Conservation (phyloP, 2,113 vertebrate genomes). For the Neopipo cinnamomea region DNA sequence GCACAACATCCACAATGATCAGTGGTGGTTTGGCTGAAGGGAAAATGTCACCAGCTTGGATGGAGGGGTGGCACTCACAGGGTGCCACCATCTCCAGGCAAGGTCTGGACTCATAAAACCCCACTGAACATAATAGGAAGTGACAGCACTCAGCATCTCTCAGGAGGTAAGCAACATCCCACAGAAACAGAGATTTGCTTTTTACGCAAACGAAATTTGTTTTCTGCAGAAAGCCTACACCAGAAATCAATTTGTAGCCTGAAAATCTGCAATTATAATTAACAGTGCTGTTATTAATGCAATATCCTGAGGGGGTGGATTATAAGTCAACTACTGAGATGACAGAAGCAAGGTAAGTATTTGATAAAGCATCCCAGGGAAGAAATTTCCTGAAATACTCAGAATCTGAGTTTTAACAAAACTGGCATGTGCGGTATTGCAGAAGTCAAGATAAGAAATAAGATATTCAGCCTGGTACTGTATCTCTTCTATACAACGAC, state of each 20-base stretch:
- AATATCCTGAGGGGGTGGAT: neutral
- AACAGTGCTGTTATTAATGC: neutral
- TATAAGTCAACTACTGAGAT: neutral
- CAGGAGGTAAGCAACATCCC: neutral
- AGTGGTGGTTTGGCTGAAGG: neutral
- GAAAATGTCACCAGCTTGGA: neutral
- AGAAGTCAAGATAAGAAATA: neutral
- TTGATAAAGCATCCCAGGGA: neutral
- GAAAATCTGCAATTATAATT: neutral
- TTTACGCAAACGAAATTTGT: neutral
- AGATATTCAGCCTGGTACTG: neutral
- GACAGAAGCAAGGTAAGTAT: neutral
- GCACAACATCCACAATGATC: neutral
- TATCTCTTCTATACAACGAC: constrained; percentile 1
- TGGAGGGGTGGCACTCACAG: accelerated
- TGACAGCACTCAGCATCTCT: constrained; percentile 23
- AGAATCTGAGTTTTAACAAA: constrained; percentile 43
- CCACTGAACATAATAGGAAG: neutral
- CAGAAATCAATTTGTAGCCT: neutral
- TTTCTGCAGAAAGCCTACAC: neutral
- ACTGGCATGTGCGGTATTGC: neutral
- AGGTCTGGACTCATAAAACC: neutral
- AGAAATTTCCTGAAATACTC: neutral
- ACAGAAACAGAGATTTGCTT: neutral
- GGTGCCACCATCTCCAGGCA: neutral